A percentile compares a stretch with the other conserved stretches of the same genome.
These are phyloP conservation scores for Rallus crepitans DNA, from an alignment of 2,797 vertebrate species.

Conservation along the genomic window DNA sequence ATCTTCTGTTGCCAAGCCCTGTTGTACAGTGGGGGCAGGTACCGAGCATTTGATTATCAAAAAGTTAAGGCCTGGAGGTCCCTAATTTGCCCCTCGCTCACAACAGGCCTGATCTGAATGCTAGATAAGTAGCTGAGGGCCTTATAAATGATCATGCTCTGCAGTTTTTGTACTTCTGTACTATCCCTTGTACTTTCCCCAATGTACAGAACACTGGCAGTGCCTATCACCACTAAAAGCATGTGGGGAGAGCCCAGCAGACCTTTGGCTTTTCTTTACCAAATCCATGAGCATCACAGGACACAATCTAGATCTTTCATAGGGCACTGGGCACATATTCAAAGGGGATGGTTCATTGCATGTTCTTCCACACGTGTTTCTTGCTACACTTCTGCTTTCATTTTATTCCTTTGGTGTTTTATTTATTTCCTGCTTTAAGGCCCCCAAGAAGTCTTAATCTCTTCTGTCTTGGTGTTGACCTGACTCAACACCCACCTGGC, in stretches of 20 bases:
- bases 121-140: neutral
- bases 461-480: neutral
- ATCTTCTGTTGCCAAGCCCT: neutral
- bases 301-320: neutral
- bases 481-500: neutral
- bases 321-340: neutral
- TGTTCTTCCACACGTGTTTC: neutral
- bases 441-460: neutral
- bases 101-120: neutral
- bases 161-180: neutral
- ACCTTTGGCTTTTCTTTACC: neutral
- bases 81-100: neutral
- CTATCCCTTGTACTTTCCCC: neutral
- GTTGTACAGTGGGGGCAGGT: neutral
- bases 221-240: neutral
- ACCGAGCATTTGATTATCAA: neutral
- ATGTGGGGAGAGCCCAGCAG: neutral
- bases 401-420: neutral
- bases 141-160: fast-evolving
- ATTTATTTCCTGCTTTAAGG: neutral
- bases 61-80: neutral
- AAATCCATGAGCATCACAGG: neutral
- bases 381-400: neutral
- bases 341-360: neutral
- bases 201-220: neutral